phyloP scores from a whole-genome alignment of 2,113 vertebrate species.

The Muntiacus muntjak region DNA sequence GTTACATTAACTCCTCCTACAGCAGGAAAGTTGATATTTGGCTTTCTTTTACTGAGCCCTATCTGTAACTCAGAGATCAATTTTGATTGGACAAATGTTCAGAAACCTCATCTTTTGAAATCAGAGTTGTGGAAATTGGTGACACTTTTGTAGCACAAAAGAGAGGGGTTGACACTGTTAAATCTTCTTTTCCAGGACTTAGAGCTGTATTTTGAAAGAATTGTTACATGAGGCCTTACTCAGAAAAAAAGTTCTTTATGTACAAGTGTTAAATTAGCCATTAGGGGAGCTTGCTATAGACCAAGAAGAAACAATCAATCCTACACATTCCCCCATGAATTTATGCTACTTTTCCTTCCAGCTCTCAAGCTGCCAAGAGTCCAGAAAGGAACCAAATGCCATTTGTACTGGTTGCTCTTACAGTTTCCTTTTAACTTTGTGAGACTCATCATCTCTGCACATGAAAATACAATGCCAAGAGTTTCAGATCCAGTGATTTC shows the following conservation, averaged over 20 bases:
- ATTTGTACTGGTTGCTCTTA: neutral
- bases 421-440: neutral
- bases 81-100: neutral
- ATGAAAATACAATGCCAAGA: neutral
- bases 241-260: neutral
- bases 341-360: neutral
- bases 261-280: neutral
- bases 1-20: neutral
- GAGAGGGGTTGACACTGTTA: neutral
- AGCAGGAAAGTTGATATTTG: neutral
- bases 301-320: neutral
- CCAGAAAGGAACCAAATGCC: neutral
- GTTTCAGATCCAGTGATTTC: neutral
- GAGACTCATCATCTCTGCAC: neutral
- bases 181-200: neutral
- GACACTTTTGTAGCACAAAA: neutral
- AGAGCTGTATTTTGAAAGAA: neutral
- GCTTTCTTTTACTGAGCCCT: neutral
- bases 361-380: constrained; percentile 27
- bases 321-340: neutral
- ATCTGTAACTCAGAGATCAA: neutral
- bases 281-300: neutral
- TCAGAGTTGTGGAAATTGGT: neutral
- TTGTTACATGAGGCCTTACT: neutral
- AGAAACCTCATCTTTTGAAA: neutral